Evolutionary conservation across 2,888 invertebrate species (phyloP).

Genomic region (Zygothrica quintamaculata): DNA sequence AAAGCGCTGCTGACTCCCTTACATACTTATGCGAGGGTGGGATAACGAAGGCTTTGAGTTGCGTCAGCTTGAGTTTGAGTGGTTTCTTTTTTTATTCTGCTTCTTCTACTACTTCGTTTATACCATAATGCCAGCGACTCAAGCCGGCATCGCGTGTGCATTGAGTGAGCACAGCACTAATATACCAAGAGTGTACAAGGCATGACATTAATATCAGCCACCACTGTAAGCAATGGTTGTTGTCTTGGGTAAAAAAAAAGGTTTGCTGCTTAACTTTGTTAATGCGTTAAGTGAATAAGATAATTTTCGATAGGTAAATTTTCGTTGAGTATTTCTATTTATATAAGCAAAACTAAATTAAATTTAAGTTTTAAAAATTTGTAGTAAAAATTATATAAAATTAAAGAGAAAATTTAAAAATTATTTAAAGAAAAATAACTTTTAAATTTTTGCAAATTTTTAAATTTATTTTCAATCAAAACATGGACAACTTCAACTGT

Average conservation of each 20-base stretch:
- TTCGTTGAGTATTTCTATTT: background rate
- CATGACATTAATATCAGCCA: conserved; percentile 44
- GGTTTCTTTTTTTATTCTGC: conserved; percentile 30
- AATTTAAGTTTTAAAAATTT: too few relatives aligned
- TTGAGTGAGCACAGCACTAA: conserved; percentile 45
- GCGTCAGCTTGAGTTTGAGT: conserved; percentile 62
- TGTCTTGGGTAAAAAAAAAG: conserved; percentile 51
- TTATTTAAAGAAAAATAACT: too few relatives aligned
- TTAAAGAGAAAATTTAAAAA: too few relatives aligned
- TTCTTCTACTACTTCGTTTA: too few relatives aligned
- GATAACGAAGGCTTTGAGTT: conserved; percentile 61
- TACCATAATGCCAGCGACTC: conserved; percentile 30
- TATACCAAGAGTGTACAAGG: conserved; percentile 20
- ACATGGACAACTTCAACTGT: background rate
- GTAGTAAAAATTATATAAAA: too few relatives aligned
- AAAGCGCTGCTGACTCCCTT: conserved; percentile 15
- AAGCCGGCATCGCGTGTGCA: conserved; percentile 44
- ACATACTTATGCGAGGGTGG: conserved; percentile 50
- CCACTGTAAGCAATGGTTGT: conserved; percentile 57
- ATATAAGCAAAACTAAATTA: too few relatives aligned
- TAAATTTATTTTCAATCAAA: background rate
- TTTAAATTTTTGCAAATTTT: too few relatives aligned
- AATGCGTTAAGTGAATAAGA: conserved; percentile 27
- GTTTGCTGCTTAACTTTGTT: conserved; percentile 62
- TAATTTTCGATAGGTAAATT: background rate